These are phyloP conservation scores for Phallusia fumigata DNA, from an alignment of 23 tunicate species.

Conservation along the genomic window DNA sequence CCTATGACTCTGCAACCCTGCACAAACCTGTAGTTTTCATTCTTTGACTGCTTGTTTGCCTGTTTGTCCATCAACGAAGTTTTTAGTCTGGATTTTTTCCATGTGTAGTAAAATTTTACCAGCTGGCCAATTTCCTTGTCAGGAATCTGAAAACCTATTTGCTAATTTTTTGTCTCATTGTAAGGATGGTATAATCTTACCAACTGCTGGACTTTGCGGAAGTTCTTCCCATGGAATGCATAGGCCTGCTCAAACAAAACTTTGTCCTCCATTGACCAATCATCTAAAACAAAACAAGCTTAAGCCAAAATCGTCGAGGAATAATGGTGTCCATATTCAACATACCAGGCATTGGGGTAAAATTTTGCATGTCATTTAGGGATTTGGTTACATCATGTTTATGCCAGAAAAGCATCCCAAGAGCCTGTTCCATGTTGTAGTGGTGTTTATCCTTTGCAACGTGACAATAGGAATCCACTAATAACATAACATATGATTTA, in stretches of 20 bases:
- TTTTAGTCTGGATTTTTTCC: constrained; percentile 78
- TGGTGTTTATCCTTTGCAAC: constrained; percentile 73
- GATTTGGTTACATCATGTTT: constrained; percentile 78
- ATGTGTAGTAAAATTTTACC: constrained; percentile 73
- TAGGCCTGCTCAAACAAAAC: constrained; percentile 91
- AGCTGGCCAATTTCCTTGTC: constrained; percentile 85
- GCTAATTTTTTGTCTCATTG: background rate
- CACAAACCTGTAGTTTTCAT: background rate
- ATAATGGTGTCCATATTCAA: background rate
- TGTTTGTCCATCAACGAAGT: constrained; percentile 83
- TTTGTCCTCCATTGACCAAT: constrained; percentile 91
- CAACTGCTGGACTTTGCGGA: constrained; percentile 85
- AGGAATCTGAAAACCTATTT: constrained; percentile 47
- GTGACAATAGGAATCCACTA: constrained; percentile 71
- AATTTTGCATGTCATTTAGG: constrained; percentile 73
- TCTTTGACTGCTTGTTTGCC: constrained; percentile 40
- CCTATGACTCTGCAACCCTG: no score
- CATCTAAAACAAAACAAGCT: constrained; percentile 35
- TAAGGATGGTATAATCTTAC: constrained; percentile 8
- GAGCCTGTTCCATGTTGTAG: constrained; percentile 83
- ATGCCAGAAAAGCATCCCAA: constrained; percentile 91
- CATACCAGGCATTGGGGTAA: constrained; percentile 92
- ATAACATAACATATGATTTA: background rate
- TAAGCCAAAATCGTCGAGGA: background rate
- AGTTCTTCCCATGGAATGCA: constrained; percentile 82